Evolutionary conservation across 2,797 vertebrate genomes (phyloP).

Genomic region (Oreortyx pictus): DNA sequence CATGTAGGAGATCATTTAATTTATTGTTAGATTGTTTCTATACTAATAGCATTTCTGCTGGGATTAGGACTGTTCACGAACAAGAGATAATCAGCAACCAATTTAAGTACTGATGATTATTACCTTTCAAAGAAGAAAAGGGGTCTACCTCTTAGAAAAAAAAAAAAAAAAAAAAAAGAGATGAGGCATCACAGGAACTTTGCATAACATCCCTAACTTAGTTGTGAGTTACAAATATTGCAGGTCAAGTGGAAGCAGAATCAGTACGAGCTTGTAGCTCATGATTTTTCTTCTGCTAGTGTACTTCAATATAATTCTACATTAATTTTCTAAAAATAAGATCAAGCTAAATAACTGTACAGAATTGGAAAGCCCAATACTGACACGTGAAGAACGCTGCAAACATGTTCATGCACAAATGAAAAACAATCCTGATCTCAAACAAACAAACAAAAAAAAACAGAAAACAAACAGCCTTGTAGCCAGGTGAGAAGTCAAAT

Average conservation of each 20-base stretch:
- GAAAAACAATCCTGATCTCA: not conserved
- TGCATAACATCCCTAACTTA: not conserved
- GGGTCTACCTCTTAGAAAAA: not conserved
- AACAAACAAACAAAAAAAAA: not conserved
- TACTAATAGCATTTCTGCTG: not conserved
- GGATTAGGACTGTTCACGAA: not conserved
- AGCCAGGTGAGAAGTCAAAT: not conserved
- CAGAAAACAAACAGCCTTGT: not conserved
- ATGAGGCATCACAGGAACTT: not conserved
- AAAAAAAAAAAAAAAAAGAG: not conserved
- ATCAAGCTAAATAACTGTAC: not conserved
- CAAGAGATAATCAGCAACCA: not conserved
- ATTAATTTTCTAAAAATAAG: not conserved
- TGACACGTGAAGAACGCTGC: not conserved
- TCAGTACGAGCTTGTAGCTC: not conserved
- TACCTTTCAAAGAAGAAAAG: not conserved
- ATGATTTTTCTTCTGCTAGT: not conserved
- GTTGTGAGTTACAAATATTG: not conserved
- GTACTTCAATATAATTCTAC: not conserved
- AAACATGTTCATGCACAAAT: not conserved
- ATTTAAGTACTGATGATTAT: not conserved
- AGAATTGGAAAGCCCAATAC: not conserved
- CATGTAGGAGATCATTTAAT: not conserved
- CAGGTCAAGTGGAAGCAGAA: not conserved
- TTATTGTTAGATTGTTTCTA: not conserved